A percentile compares a stretch with the other conserved stretches of the same genome.
Evolutionary conservation across 2,888 invertebrate genomes (phyloP).

Genomic region (Troglohyphantes excavatus): DNA sequence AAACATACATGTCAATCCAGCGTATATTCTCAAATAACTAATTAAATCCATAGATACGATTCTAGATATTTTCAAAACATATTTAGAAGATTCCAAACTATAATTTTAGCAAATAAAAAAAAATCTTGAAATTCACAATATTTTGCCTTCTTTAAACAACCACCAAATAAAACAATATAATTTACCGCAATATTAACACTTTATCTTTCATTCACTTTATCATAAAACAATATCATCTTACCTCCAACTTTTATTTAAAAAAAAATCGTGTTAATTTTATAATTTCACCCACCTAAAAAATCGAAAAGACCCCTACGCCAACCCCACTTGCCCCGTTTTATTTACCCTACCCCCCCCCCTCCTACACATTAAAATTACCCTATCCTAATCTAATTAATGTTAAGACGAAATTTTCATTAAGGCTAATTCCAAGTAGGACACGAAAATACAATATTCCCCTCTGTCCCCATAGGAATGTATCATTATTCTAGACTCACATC

Average conservation of each 20-base stretch:
- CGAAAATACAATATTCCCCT: constrained; percentile 52
- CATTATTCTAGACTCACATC: constrained; percentile 32
- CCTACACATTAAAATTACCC: constrained; percentile 48
- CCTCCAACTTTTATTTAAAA: constrained; percentile 2
- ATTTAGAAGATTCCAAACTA: too few relatives aligned
- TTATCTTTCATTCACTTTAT: too few relatives aligned
- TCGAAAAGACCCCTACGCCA: not conserved
- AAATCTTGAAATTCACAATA: too few relatives aligned
- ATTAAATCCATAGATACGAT: too few relatives aligned
- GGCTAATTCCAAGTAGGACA: constrained; percentile 33
- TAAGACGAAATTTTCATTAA: constrained; percentile 66
- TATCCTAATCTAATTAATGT: constrained; percentile 48
- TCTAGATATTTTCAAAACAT: too few relatives aligned
- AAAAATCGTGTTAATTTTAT: not conserved
- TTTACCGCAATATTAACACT: too few relatives aligned
- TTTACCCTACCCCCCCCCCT: not conserved
- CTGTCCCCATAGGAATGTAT: constrained; percentile 48
- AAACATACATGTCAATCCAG: too few relatives aligned
- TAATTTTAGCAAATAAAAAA: too few relatives aligned
- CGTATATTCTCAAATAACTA: too few relatives aligned
- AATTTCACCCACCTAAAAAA: not conserved
- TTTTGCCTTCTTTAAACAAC: too few relatives aligned
- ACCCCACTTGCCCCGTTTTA: not conserved
- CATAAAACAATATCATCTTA: not conserved
- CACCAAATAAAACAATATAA: too few relatives aligned